Percentiles rank a stretch among this genome's conserved stretches.
Evolutionary conservation across 2,797 vertebrate species (phyloP).

Genomic region (Gastrophryne carolinensis): DNA sequence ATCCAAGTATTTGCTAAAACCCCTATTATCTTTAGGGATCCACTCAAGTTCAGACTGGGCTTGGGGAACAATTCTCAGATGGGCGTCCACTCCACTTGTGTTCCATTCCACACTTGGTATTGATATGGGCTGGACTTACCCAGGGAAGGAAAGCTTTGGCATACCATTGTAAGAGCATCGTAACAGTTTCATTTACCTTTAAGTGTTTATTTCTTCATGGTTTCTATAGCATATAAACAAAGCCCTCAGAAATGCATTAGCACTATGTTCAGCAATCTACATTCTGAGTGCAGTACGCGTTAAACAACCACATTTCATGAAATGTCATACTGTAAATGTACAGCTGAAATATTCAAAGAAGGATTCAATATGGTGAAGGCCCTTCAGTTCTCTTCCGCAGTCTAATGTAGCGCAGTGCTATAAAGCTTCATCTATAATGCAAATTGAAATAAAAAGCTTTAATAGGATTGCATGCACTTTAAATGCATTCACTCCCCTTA

Average conservation of each 20-base stretch:
- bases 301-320: not conserved
- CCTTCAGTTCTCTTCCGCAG: not conserved
- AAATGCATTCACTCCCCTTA: slow-evolving; percentile 24
- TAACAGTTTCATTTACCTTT: not conserved
- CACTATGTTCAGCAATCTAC: not conserved
- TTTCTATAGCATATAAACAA: not conserved
- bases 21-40: too few relatives aligned
- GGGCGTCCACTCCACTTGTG: too few relatives aligned
- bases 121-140: not conserved
- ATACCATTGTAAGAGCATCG: too few relatives aligned
- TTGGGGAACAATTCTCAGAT: too few relatives aligned
- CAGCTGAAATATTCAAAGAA: not conserved
- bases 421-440: slow-evolving; percentile 48
- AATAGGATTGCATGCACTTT: slow-evolving; percentile 36
- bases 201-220: not conserved
- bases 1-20: too few relatives aligned
- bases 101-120: not conserved
- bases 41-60: too few relatives aligned
- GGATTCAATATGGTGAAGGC: not conserved
- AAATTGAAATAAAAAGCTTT: slow-evolving; percentile 38
- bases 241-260: not conserved
- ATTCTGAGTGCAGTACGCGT: not conserved
- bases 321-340: not conserved
- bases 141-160: too few relatives aligned
- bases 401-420: not conserved